Evolutionary conservation across 2,888 invertebrate species (phyloP).

Genomic region (Phalera bucephala): DNA sequence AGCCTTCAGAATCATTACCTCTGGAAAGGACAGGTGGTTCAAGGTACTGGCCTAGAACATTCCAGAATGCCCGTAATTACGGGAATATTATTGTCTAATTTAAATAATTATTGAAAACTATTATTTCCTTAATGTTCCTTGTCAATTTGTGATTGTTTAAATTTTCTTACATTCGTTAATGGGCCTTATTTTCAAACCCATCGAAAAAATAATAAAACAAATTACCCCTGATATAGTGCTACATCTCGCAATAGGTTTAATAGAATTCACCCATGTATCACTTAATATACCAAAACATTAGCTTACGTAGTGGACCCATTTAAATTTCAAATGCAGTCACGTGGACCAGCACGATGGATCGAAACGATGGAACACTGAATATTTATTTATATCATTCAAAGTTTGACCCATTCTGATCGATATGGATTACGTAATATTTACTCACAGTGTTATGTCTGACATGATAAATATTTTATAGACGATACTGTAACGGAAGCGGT

Average conservation of each 20-base stretch:
- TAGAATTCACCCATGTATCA: conserved; percentile 16
- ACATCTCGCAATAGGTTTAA: conserved; percentile 9
- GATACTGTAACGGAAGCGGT: conserved; percentile 19
- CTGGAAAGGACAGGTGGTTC: not conserved
- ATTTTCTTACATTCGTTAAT: too few species aligned
- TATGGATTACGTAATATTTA: conserved; percentile 29
- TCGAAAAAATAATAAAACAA: too few species aligned
- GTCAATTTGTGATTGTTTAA: too few species aligned
- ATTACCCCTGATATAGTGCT: too few species aligned
- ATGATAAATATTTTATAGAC: conserved; percentile 30
- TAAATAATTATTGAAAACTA: not conserved
- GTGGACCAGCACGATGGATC: conserved; percentile 36
- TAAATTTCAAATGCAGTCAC: conserved; percentile 44
- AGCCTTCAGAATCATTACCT: not conserved
- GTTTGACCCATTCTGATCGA: conserved; percentile 37
- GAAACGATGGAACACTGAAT: too few species aligned
- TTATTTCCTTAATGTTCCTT: not conserved
- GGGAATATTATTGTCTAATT: not conserved
- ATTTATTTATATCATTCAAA: conserved; percentile 34
- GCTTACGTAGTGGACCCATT: conserved; percentile 25
- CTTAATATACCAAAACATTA: conserved; percentile 22
- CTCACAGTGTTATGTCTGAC: conserved; percentile 16
- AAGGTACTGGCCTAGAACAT: not conserved
- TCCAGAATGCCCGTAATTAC: not conserved
- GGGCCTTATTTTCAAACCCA: too few species aligned